Conservation (phyloP, 2,888 invertebrate species). For the Macropis europaea region DNA sequence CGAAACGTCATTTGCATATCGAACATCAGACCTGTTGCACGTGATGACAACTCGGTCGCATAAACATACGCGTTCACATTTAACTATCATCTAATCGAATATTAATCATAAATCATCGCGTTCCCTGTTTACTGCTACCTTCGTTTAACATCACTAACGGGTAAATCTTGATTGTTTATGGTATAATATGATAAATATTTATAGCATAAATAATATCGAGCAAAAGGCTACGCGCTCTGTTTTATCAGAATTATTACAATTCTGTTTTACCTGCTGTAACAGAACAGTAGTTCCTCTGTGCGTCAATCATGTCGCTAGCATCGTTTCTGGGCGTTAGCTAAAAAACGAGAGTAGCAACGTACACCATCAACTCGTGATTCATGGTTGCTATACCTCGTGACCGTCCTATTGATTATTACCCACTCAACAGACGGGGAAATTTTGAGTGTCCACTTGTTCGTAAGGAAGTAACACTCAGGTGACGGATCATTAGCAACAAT, state of each 20-base stretch:
- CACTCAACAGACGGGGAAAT: conserved; percentile 10
- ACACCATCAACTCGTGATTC: conserved; percentile 43
- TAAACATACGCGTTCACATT: no score
- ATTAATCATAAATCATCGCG: no score
- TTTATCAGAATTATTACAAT: not conserved
- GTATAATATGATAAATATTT: no score
- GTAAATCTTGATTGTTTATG: no score
- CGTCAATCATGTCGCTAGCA: conserved; percentile 29
- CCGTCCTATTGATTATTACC: conserved; percentile 52
- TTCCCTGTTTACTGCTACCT: no score
- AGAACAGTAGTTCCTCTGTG: not conserved
- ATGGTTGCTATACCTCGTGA: conserved; percentile 58
- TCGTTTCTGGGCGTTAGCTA: conserved; percentile 33
- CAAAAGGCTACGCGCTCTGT: no score
- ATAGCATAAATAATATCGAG: no score
- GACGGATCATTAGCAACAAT: not conserved
- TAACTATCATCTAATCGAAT: no score
- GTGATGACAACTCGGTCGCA: no score
- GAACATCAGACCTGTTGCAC: no score
- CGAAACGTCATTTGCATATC: no score
- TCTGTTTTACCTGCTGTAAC: not conserved
- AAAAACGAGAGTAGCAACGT: conserved; percentile 14
- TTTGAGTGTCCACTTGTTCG: conserved; percentile 8
- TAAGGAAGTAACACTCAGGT: not conserved
- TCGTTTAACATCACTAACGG: no score